Evolutionary conservation across 2,888 invertebrate species (phyloP).

Genomic region (Cyclophora albipunctata): DNA sequence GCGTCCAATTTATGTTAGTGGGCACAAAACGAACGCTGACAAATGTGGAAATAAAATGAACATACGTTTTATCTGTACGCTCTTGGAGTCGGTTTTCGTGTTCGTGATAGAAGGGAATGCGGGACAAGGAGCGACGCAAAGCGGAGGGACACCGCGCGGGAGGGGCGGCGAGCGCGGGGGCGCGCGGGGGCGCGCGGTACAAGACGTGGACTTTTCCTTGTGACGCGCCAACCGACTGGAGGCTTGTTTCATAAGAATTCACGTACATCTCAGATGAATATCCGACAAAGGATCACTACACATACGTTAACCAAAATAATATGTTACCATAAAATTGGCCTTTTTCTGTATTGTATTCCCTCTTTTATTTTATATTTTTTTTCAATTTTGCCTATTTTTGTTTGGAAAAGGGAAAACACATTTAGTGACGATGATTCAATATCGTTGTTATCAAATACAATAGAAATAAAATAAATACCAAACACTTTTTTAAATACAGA

Average conservation of each 20-base stretch:
- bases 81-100: constrained; percentile 58
- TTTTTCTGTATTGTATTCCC: not conserved
- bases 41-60: constrained; percentile 75
- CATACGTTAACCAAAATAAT: constrained; percentile 19
- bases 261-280: constrained; percentile 36
- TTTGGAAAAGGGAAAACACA: too few relatives aligned
- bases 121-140: constrained; percentile 1
- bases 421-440: too few relatives aligned
- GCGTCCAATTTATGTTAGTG: constrained; percentile 75
- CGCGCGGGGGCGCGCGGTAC: constrained; percentile 5
- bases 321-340: constrained; percentile 15
- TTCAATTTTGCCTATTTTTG: too few relatives aligned
- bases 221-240: constrained; percentile 20
- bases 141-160: constrained; percentile 18
- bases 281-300: constrained; percentile 31
- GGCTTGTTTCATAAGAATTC: constrained; percentile 42
- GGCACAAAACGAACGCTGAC: constrained; percentile 75
- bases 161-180: constrained; percentile 17
- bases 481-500: too few relatives aligned
- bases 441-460: too few relatives aligned
- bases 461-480: too few relatives aligned
- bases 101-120: constrained; percentile 29
- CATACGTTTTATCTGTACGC: constrained; percentile 71
- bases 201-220: constrained; percentile 29
- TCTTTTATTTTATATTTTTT: too few relatives aligned